Conservation (phyloP, 1,140 invertebrate genomes). For the Hylaeus anthracinus region DNA sequence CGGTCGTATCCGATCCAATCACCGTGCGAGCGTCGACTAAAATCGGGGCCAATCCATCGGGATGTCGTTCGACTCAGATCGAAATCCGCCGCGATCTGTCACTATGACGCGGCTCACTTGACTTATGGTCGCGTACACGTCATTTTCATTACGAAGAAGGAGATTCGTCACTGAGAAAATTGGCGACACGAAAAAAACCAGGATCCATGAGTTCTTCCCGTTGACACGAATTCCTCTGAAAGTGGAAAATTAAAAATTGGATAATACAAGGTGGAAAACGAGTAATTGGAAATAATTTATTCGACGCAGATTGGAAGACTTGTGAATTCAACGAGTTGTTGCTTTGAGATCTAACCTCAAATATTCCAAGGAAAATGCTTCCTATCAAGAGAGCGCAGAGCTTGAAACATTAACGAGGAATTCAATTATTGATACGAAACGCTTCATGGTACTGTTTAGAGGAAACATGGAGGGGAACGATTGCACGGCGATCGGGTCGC, state of each 20-base stretch:
- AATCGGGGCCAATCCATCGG: slow-evolving; percentile 50
- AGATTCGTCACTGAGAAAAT: slow-evolving; percentile 20
- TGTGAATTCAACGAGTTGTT: too few relatives aligned
- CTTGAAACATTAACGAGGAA: not conserved
- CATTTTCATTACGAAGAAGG: slow-evolving; percentile 32
- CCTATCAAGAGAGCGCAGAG: too few relatives aligned
- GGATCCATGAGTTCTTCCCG: not conserved
- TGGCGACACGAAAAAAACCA: slow-evolving; percentile 14
- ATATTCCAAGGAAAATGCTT: not conserved
- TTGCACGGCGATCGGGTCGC: slow-evolving; percentile 20
- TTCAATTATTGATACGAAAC: not conserved
- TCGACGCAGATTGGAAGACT: too few relatives aligned
- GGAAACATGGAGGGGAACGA: slow-evolving; percentile 6
- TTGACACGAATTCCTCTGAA: not conserved
- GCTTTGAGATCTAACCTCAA: too few relatives aligned
- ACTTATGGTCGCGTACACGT: slow-evolving; percentile 29
- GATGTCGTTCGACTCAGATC: slow-evolving; percentile 41
- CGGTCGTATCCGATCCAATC: slow-evolving; percentile 39
- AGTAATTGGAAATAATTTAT: too few relatives aligned
- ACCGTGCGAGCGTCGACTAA: slow-evolving; percentile 27
- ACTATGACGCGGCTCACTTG: slow-evolving; percentile 23
- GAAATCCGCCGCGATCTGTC: slow-evolving; percentile 48
- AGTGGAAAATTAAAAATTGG: too few relatives aligned
- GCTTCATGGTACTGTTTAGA: not conserved
- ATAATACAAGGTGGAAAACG: too few relatives aligned